These are phyloP conservation scores for Onychorhynchus coronatus DNA, from an alignment of 2,113 vertebrate genomes.

Conservation along the genomic window DNA sequence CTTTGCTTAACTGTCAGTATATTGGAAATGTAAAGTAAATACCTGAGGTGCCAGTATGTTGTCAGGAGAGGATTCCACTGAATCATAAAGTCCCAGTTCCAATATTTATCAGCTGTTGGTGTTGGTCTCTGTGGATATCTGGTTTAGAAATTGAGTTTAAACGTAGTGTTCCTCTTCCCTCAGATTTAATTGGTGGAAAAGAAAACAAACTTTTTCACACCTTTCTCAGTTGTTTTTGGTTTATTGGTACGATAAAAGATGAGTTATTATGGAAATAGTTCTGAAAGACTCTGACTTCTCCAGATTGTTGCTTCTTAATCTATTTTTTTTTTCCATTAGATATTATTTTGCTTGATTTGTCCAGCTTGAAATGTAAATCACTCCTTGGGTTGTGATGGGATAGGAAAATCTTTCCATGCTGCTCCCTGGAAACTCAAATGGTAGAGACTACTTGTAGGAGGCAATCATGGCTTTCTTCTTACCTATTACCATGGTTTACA, in stretches of 20 bases:
- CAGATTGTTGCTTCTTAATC: neutral
- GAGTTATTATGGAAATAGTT: neutral
- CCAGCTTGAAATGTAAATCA: neutral
- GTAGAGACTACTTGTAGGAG: neutral
- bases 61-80: neutral
- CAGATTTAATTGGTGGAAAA: neutral
- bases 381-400: neutral
- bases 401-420: neutral
- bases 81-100: neutral
- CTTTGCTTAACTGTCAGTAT: neutral
- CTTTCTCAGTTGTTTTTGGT: neutral
- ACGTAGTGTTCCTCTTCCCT: accelerated
- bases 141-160: neutral
- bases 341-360: neutral
- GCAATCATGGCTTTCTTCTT: neutral
- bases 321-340: neutral
- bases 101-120: neutral
- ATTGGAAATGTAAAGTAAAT: neutral
- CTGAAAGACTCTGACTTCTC: neutral
- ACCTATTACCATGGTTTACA: neutral
- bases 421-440: neutral
- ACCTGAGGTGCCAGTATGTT: neutral
- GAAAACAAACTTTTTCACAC: neutral
- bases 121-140: neutral
- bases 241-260: neutral